Evolutionary conservation across 2,888 invertebrate species (phyloP).

Genomic region (Pseudoips prasinana): DNA sequence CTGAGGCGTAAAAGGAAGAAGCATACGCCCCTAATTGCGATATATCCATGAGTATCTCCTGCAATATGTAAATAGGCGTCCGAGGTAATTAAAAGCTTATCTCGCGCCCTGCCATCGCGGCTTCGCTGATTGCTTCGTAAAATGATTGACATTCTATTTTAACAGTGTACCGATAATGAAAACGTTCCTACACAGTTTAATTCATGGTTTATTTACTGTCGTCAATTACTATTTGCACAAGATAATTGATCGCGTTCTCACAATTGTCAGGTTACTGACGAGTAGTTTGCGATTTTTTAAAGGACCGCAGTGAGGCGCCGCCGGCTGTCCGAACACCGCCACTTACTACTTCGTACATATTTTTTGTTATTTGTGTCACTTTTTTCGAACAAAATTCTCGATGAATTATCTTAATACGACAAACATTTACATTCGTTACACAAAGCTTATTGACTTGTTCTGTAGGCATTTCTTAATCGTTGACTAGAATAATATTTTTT

Average conservation of each 20-base stretch:
- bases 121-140: constrained; percentile 70
- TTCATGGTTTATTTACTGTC: constrained; percentile 72
- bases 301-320: constrained; percentile 56
- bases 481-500: constrained; percentile 39
- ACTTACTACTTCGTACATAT: constrained; percentile 47
- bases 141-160: constrained; percentile 79
- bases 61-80: constrained; percentile 79
- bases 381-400: constrained; percentile 48
- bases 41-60: constrained; percentile 72
- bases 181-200: constrained; percentile 65
- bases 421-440: constrained; percentile 62
- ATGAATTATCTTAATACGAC: constrained; percentile 69
- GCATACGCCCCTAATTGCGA: constrained; percentile 76
- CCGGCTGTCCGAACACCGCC: constrained; percentile 42
- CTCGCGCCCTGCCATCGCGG: constrained; percentile 64
- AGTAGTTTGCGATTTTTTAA: constrained; percentile 71
- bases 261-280: constrained; percentile 74
- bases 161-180: constrained; percentile 74
- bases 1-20: constrained; percentile 70
- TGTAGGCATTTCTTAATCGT: constrained; percentile 46
- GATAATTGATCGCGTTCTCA: constrained; percentile 81
- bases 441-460: constrained; percentile 57
- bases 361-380: constrained; percentile 46
- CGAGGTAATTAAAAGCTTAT: constrained; percentile 79
- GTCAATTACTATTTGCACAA: constrained; percentile 76